These are phyloP conservation scores for Hirtodrosophila confusa DNA, from an alignment of 2,888 invertebrate genomes.

Conservation along the genomic window DNA sequence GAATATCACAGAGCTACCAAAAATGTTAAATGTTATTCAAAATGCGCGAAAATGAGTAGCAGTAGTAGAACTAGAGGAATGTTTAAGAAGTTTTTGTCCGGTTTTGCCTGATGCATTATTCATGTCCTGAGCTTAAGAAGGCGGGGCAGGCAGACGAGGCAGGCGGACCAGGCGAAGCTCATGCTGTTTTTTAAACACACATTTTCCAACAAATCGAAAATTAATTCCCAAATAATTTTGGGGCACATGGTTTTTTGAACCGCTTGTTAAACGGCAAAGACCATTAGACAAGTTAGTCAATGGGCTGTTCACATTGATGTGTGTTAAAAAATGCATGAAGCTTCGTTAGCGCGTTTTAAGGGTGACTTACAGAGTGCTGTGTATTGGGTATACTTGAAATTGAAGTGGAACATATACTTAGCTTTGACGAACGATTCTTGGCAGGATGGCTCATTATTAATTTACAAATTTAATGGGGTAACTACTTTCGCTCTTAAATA, in stretches of 20 bases:
- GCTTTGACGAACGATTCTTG: conserved; percentile 1
- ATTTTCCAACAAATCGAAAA: conserved; percentile 73
- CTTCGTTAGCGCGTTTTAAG: conserved; percentile 48
- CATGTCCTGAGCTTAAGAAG: conserved; percentile 32
- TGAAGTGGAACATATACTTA: conserved; percentile 17
- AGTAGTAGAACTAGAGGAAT: conserved; percentile 1
- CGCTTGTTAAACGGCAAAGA: conserved; percentile 48
- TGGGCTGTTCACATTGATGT: conserved; percentile 28
- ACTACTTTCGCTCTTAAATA: too few species aligned
- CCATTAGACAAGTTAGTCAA: conserved; percentile 34
- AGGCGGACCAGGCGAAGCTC: conserved; percentile 5
- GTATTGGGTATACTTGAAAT: background rate
- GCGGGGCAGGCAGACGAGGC: background rate
- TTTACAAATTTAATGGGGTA: conserved; percentile 4
- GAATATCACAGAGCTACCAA: conserved; percentile 54
- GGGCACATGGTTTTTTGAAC: conserved; percentile 53
- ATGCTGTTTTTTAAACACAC: conserved; percentile 24
- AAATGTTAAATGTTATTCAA: conserved; percentile 61
- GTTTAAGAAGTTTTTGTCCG: conserved; percentile 28
- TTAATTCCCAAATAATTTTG: conserved; percentile 78
- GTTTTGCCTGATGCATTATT: conserved; percentile 62
- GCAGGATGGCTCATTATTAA: conserved; percentile 13
- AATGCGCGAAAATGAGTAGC: conserved; percentile 56
- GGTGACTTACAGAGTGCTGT: conserved; percentile 6
- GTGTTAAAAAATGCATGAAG: conserved; percentile 72